Conservation (phyloP, 2,797 vertebrate species). For the Cygnus olor region DNA sequence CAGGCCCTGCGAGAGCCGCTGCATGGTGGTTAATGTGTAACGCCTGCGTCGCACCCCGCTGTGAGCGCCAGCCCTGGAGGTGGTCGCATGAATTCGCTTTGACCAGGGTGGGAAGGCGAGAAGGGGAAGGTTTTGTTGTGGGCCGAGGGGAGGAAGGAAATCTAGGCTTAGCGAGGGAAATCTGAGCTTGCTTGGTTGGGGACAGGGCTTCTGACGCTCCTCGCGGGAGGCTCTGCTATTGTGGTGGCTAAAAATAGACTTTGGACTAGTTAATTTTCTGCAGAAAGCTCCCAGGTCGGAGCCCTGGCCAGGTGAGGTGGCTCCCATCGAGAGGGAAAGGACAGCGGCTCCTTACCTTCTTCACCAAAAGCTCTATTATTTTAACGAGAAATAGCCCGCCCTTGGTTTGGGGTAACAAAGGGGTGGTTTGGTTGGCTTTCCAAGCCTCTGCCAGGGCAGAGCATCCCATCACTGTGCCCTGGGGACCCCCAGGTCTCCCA, state of each 20-base stretch:
- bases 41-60: rapidly evolving
- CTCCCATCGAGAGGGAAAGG: background rate
- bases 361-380: background rate
- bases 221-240: constrained; percentile 44
- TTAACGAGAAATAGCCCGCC: background rate
- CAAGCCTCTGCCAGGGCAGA: background rate
- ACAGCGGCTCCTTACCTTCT: background rate
- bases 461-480: background rate
- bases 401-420: background rate
- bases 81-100: background rate
- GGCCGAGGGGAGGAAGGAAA: constrained; percentile 42
- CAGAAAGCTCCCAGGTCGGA: background rate
- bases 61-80: background rate
- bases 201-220: constrained; percentile 28
- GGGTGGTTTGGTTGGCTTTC: background rate
- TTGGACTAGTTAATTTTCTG: background rate
- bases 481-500: background rate
- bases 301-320: constrained; percentile 15
- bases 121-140: constrained; percentile 24
- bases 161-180: constrained; percentile 53
- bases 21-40: constrained; percentile 15
- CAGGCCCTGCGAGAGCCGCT: background rate
- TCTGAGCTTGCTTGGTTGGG: constrained; percentile 45
- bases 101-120: background rate
- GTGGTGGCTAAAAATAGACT: constrained; percentile 63